Percentiles rank a stretch among this genome's conserved stretches.
Evolutionary conservation across 2,113 vertebrate species (phyloP).

Genomic region (Syrmaticus mikado): DNA sequence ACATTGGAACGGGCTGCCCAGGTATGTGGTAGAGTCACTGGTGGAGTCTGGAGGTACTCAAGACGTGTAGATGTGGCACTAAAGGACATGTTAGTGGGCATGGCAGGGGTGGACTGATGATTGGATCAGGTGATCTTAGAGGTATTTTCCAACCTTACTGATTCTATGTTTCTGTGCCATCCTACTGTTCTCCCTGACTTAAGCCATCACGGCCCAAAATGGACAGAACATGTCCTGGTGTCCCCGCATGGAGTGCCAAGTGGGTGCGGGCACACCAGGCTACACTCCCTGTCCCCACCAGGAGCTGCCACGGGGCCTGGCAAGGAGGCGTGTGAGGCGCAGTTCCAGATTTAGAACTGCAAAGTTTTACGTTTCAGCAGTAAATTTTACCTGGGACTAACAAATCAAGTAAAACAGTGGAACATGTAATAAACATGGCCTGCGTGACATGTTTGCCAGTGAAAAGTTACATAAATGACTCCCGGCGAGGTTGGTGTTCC

Average conservation of each 20-base stretch:
- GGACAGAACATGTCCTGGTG: accelerated
- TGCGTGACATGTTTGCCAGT: not conserved
- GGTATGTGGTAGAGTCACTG: no score
- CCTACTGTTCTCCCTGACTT: accelerated
- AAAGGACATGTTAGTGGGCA: no score
- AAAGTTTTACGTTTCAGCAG: not conserved
- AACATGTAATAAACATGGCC: conserved; percentile 65
- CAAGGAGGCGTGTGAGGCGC: accelerated
- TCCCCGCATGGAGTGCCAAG: accelerated
- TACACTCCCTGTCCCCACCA: accelerated
- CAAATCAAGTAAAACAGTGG: conserved; percentile 57
- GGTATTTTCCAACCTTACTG: no score
- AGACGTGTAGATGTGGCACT: no score
- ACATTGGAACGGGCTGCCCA: no score
- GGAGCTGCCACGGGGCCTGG: not conserved
- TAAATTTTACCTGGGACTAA: conserved; percentile 66
- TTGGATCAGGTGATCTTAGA: no score
- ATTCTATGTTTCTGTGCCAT: not conserved
- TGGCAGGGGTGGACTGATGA: no score
- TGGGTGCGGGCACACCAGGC: accelerated
- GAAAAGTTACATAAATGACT: conserved; percentile 61
- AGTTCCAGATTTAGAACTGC: not conserved
- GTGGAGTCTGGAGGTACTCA: no score
- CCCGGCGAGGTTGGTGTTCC: conserved; percentile 70
- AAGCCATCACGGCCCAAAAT: accelerated